These are phyloP conservation scores for Otocyon megalotis DNA, from an alignment of 2,113 vertebrate species.

Conservation along the genomic window DNA sequence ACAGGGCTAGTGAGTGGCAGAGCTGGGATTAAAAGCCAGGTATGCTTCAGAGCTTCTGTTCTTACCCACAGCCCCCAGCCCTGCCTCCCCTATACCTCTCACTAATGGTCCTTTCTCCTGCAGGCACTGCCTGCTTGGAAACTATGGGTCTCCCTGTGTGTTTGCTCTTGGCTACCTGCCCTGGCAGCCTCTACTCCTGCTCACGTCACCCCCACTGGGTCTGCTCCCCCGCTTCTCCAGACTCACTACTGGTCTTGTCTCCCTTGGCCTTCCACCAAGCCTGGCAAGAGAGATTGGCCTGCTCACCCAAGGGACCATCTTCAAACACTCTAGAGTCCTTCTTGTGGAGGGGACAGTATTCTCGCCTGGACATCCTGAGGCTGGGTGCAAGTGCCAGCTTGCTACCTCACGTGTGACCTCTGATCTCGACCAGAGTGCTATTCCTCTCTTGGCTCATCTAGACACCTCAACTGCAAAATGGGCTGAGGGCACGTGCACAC, in stretches of 20 bases:
- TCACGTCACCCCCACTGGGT: background rate
- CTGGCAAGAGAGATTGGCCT: background rate
- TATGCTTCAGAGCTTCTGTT: background rate
- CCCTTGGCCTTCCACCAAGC: background rate
- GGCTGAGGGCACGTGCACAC: background rate
- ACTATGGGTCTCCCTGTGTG: background rate
- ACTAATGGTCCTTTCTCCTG: rapidly evolving
- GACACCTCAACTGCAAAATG: background rate
- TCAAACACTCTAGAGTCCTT: background rate
- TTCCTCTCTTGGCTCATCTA: background rate
- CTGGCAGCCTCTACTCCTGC: background rate
- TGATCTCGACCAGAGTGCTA: background rate
- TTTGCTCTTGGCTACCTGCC: background rate
- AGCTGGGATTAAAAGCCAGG: background rate
- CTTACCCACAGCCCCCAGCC: background rate
- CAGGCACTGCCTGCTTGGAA: background rate
- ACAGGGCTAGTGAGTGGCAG: background rate
- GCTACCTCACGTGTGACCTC: background rate
- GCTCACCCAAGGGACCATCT: background rate
- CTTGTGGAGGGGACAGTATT: background rate
- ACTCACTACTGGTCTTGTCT: no score
- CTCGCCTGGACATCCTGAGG: background rate
- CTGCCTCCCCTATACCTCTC: background rate
- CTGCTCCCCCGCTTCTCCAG: background rate
- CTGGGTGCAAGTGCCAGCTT: background rate